These are phyloP conservation scores for Podarcis cretensis DNA, from an alignment of 2,113 vertebrate genomes.

Conservation along the genomic window DNA sequence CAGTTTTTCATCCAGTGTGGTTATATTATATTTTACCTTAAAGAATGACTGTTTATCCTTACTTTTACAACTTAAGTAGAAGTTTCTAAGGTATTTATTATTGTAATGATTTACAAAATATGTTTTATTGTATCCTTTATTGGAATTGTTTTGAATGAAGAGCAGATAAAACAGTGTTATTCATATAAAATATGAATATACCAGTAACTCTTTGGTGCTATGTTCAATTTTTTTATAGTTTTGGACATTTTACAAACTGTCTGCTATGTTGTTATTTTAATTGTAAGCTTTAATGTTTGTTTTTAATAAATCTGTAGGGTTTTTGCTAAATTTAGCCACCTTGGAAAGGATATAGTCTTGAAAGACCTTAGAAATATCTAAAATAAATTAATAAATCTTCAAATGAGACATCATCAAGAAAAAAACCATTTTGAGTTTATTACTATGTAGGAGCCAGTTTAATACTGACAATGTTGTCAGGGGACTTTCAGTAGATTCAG, in stretches of 20 bases:
- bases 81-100: not conserved
- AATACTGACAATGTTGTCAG: constrained; percentile 34
- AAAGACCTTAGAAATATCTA: not conserved
- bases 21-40: constrained; percentile 20
- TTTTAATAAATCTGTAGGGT: too few species aligned
- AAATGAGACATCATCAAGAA: not conserved
- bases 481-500: not conserved
- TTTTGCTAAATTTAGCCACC: too few species aligned
- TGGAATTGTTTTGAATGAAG: not conserved
- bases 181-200: too few species aligned
- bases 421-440: constrained; percentile 45
- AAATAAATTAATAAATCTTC: not conserved
- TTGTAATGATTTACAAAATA: not conserved
- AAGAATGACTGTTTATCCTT: constrained; percentile 34
- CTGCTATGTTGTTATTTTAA: too few species aligned
- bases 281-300: too few species aligned
- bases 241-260: too few species aligned
- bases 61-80: constrained; percentile 35
- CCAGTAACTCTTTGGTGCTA: too few species aligned
- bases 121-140: too few species aligned
- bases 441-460: constrained; percentile 44
- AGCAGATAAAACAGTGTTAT: not conserved
- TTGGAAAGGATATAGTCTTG: too few species aligned
- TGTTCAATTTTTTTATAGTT: too few species aligned
- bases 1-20: constrained; percentile 52